A percentile compares a stretch with the other conserved stretches of the same genome.
These are phyloP conservation scores for Aphodius granarius DNA, from an alignment of 2,888 invertebrate species.

Conservation along the genomic window DNA sequence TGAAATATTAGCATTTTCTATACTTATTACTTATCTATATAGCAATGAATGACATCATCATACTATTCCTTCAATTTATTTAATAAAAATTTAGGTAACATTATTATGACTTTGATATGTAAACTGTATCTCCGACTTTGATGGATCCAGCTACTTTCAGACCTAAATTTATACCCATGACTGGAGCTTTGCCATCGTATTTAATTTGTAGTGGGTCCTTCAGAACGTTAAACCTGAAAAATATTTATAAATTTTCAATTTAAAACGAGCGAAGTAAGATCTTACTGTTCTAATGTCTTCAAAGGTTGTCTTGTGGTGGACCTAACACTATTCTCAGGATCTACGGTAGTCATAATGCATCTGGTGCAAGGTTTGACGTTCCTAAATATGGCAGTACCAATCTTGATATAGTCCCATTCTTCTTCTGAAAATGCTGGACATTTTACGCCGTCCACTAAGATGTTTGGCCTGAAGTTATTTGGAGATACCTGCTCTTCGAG, in stretches of 20 bases:
- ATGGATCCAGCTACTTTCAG: constrained; percentile 54
- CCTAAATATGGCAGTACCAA: constrained; percentile 57
- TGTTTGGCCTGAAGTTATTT: constrained; percentile 61
- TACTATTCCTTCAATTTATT: not conserved
- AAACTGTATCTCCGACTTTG: constrained; percentile 57
- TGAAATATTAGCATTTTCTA: not conserved
- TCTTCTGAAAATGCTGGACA: constrained; percentile 57
- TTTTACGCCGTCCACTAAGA: constrained; percentile 55
- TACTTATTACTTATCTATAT: not conserved
- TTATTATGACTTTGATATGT: constrained; percentile 29
- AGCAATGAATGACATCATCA: not conserved
- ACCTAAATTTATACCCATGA: constrained; percentile 58
- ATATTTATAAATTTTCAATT: constrained; percentile 15
- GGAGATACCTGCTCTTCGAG: constrained; percentile 50
- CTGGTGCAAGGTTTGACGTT: constrained; percentile 61
- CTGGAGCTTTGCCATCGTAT: constrained; percentile 45
- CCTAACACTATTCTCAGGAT: constrained; percentile 55
- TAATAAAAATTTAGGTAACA: not conserved
- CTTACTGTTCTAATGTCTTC: constrained; percentile 57
- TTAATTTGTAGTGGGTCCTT: constrained; percentile 31
- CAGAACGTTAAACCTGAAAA: constrained; percentile 56
- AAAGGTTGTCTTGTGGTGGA: constrained; percentile 56
- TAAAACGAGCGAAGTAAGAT: not conserved
- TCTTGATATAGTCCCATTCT: constrained; percentile 60
- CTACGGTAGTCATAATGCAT: constrained; percentile 53